Percentiles rank a stretch among this genome's conserved stretches.
phyloP scores from a whole-genome alignment of 37 sponge, comb jelly and placozoan genomes.

The Haliclona indistincta region DNA sequence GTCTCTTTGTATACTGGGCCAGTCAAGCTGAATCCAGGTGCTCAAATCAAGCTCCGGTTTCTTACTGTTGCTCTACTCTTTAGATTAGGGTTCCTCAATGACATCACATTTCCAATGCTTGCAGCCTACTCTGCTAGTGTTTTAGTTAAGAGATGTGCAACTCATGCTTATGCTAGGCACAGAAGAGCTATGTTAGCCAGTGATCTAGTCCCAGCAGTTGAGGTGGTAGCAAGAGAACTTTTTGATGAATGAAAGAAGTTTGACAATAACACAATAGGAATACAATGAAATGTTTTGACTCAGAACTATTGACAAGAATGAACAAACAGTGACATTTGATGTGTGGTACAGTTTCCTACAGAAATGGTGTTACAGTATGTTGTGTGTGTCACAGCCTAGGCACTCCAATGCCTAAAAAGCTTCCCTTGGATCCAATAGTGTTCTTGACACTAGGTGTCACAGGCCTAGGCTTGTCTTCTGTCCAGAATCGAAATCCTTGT shows the following conservation, averaged over 20 bases:
- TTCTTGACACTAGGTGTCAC: constrained; percentile 4
- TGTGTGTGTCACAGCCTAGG: constrained; percentile 13
- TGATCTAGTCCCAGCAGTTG: constrained; percentile 65
- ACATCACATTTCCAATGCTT: constrained; percentile 26
- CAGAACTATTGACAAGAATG: neutral
- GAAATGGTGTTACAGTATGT: neutral
- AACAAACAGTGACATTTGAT: neutral
- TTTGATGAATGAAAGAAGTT: constrained; percentile 8
- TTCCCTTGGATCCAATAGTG: constrained; percentile 42
- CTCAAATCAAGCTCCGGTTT: neutral
- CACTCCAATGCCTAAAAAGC: constrained; percentile 43
- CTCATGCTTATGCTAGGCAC: constrained; percentile 52
- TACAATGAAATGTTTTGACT: neutral
- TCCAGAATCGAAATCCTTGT: constrained; percentile 56
- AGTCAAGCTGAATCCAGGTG: constrained; percentile 39
- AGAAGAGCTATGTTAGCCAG: constrained; percentile 80
- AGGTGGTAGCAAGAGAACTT: neutral
- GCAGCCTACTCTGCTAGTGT: constrained; percentile 80
- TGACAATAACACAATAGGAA: neutral
- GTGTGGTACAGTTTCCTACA: neutral
- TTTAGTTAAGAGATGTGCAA: constrained; percentile 71
- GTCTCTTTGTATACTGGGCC: constrained; percentile 85
- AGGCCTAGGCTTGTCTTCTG: constrained; percentile 7
- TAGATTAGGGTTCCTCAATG: neutral
- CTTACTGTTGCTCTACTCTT: neutral